A percentile compares a stretch with the other conserved stretches of the same genome.
phyloP scores from a whole-genome alignment of 2,888 invertebrate genomes.

The Platynereis dumerilii region DNA sequence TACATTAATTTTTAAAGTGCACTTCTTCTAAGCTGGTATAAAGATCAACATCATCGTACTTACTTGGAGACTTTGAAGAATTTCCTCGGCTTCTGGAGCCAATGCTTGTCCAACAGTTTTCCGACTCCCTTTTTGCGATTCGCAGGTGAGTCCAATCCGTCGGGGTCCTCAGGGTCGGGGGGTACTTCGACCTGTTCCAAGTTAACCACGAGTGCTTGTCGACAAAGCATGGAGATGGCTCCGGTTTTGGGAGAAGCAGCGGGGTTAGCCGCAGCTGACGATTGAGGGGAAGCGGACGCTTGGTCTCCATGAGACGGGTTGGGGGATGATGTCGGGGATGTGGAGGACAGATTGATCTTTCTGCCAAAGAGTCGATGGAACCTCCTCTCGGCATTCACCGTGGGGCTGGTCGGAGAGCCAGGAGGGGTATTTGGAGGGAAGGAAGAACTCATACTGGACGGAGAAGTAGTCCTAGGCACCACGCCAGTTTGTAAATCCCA shows the following conservation, averaged over 20 bases:
- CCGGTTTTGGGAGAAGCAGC: slow-evolving; percentile 34
- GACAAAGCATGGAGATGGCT: slow-evolving; percentile 56
- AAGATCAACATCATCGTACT: slow-evolving; percentile 39
- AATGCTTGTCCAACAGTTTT: slow-evolving; percentile 49
- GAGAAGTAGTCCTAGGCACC: too few relatives aligned
- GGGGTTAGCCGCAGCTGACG: too few relatives aligned
- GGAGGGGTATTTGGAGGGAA: too few relatives aligned
- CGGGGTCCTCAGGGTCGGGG: background rate
- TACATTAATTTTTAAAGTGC: too few relatives aligned
- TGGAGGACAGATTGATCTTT: slow-evolving; percentile 4
- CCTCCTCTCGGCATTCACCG: background rate
- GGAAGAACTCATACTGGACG: too few relatives aligned
- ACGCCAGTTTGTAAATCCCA: too few relatives aligned
- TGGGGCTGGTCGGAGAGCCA: too few relatives aligned
- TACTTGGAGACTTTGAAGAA: slow-evolving; percentile 62
- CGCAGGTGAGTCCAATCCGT: background rate
- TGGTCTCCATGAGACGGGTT: background rate
- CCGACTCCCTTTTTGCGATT: slow-evolving; percentile 1
- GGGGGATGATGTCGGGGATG: slow-evolving; percentile 8
- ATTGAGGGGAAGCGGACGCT: too few relatives aligned
- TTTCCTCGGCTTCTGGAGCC: slow-evolving; percentile 56
- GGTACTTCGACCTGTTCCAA: slow-evolving; percentile 12
- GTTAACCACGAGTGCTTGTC: slow-evolving; percentile 57
- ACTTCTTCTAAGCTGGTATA: too few relatives aligned
- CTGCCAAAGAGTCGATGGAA: background rate